Base-by-base conservation (phyloP, 2,797 vertebrate species). In the Amniataba percoides region DNA sequence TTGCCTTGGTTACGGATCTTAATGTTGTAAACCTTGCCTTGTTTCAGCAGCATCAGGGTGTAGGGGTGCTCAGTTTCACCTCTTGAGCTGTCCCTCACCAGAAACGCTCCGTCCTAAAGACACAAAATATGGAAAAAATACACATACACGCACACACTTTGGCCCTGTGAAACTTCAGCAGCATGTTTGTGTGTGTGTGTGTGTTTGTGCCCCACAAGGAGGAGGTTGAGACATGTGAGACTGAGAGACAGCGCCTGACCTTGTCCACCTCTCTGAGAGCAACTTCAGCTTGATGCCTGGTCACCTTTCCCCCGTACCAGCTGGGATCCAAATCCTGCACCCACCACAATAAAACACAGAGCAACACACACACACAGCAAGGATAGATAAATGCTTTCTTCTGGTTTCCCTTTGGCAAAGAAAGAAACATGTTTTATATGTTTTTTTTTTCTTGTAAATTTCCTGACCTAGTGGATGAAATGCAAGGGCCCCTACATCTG, bases 41-140 rank as follows among this genome's bases (percentile, higher is more conserved):
- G 93, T 89, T 96, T 96, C 70, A 98, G 80, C n/a, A 98, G 95
- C 96, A 98, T 97, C 72, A 97, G 94, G 0, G 98, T 97, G 40
- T 96, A 97, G 0, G 96, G 97, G 36, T 98, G 96, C 60, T 90
- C 89, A 0, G n/a, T 10, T 0, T 90, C 93, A 74, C 94, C 87
- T n/a, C 91, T 94, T 23, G 96, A 96, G 90, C 96, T 97, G 91
- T 98, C 96, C 84, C 97, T 96, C 70, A 97, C 96, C 81, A 98
- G 86, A 80, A 96, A 98, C 1, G 96, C 92, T 51, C 97, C 96
- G 57, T 97, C 96, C 97, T 87, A 31, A 65, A 60, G 18, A 64
- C 36, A 74, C 7, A 53, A 7, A 7, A 71, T 2, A 14, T 25
- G 57, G 2, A 64, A 19, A 57, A 25, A 72, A 27, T 4, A 27